A percentile compares a stretch with the other conserved stretches of the same genome.
These are phyloP conservation scores for Cordilura impudica DNA, from an alignment of 2,888 invertebrate genomes.

Conservation along the genomic window DNA sequence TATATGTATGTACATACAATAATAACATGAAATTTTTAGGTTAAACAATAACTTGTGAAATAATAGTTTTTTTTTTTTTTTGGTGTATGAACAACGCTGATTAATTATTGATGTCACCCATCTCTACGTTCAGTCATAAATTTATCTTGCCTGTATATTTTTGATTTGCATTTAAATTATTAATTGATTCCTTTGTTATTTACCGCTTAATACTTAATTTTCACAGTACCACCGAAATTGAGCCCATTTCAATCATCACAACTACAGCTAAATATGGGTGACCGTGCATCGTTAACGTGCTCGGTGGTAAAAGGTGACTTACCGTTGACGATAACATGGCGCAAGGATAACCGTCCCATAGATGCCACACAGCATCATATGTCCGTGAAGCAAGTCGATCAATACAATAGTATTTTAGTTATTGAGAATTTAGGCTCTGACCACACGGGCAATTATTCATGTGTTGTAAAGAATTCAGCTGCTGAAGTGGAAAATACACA, in stretches of 20 bases:
- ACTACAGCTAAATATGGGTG: slow-evolving; percentile 85
- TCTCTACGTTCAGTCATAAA: too few species aligned
- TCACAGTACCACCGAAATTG: slow-evolving; percentile 86
- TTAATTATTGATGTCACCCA: background rate
- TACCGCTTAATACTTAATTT: slow-evolving; percentile 36
- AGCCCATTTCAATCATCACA: slow-evolving; percentile 85
- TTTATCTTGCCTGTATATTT: too few species aligned
- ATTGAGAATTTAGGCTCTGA: slow-evolving; percentile 86
- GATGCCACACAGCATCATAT: slow-evolving; percentile 81
- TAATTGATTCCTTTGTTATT: slow-evolving; percentile 1
- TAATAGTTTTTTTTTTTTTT: background rate
- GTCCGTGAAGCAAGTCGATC: slow-evolving; percentile 86
- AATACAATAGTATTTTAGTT: slow-evolving; percentile 87
- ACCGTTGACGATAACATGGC: slow-evolving; percentile 87
- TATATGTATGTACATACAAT: too few species aligned
- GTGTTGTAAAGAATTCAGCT: slow-evolving; percentile 85
- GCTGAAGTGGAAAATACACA: slow-evolving; percentile 86
- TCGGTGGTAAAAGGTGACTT: slow-evolving; percentile 87
- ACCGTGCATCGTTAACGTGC: slow-evolving; percentile 86
- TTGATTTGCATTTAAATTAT: background rate
- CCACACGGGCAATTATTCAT: slow-evolving; percentile 88
- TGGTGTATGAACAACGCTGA: background rate
- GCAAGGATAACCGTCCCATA: slow-evolving; percentile 84
- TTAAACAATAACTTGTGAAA: too few species aligned
- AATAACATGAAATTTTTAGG: too few species aligned